Percentiles rank a stretch among this genome's conserved stretches.
These are phyloP conservation scores for Nycticryphes semicollaris DNA, from an alignment of 2,113 vertebrate species.

Conservation along the genomic window DNA sequence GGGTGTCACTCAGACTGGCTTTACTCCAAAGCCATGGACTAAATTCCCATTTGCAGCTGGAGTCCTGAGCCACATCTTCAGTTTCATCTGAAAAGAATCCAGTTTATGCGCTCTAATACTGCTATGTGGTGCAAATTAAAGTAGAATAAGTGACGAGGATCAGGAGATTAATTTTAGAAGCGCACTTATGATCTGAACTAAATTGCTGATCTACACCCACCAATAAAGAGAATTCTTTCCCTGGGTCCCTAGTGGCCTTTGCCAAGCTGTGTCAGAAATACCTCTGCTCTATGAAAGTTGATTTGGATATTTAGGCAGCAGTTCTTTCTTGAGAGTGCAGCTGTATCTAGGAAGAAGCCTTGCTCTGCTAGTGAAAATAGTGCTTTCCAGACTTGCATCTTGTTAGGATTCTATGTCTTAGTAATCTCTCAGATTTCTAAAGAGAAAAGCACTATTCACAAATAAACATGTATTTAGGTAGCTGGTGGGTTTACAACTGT, in stretches of 20 bases:
- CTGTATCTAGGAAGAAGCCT: not conserved
- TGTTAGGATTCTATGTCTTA: not conserved
- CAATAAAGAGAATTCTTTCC: not conserved
- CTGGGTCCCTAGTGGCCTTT: not conserved
- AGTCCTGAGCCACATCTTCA: not conserved
- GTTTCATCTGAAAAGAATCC: not conserved
- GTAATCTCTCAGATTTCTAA: not conserved
- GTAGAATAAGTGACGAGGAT: not conserved
- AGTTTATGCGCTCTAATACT: not conserved
- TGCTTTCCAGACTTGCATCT: not conserved
- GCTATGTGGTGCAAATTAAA: not conserved
- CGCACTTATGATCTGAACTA: not conserved
- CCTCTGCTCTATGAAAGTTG: not conserved
- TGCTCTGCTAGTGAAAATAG: not conserved
- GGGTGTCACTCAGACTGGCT: not conserved
- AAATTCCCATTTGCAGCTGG: not conserved
- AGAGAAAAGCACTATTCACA: not conserved
- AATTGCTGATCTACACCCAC: not conserved
- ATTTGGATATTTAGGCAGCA: not conserved
- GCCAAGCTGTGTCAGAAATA: not conserved
- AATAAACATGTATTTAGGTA: not conserved
- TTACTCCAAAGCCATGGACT: not conserved
- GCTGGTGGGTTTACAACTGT: not conserved
- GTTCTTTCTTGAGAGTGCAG: not conserved
- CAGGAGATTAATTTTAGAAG: not conserved